These are phyloP conservation scores for Elgaria multicarinata DNA, from an alignment of 2,113 vertebrate genomes.

Conservation along the genomic window DNA sequence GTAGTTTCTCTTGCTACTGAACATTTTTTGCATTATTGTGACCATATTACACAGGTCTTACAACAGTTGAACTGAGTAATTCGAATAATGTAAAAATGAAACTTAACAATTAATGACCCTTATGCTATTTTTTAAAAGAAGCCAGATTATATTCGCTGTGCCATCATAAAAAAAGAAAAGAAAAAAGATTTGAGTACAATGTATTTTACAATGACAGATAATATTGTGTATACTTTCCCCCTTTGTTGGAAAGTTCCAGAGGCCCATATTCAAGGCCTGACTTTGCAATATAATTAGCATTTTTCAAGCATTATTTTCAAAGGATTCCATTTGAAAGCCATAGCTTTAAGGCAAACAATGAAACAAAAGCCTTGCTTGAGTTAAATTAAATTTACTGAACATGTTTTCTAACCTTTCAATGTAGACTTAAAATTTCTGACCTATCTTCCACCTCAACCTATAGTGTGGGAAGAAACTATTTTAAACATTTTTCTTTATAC, in stretches of 20 bases:
- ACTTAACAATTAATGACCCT: neutral
- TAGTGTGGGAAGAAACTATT: neutral
- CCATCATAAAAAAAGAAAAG: neutral
- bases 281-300: neutral
- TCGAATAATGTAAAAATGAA: neutral
- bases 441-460: neutral
- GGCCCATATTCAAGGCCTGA: neutral
- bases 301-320: neutral
- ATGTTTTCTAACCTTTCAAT: constrained; percentile 12
- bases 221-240: neutral
- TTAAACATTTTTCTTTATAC: neutral
- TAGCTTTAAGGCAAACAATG: constrained; percentile 11
- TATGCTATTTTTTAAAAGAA: neutral
- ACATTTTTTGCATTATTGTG: too few species aligned
- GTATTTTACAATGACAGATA: neutral
- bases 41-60: too few species aligned
- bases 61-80: too few species aligned
- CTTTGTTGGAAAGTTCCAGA: neutral
- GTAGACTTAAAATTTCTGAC: neutral
- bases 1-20: too few species aligned
- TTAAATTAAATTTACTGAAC: constrained; percentile 9
- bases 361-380: neutral
- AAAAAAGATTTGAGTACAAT: neutral
- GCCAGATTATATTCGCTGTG: neutral
- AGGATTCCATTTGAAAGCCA: constrained; percentile 11